Percentiles rank a stretch among this genome's conserved stretches.
These are phyloP conservation scores for Drosophila funebris DNA, from an alignment of 1,140 invertebrate genomes.

Conservation along the genomic window DNA sequence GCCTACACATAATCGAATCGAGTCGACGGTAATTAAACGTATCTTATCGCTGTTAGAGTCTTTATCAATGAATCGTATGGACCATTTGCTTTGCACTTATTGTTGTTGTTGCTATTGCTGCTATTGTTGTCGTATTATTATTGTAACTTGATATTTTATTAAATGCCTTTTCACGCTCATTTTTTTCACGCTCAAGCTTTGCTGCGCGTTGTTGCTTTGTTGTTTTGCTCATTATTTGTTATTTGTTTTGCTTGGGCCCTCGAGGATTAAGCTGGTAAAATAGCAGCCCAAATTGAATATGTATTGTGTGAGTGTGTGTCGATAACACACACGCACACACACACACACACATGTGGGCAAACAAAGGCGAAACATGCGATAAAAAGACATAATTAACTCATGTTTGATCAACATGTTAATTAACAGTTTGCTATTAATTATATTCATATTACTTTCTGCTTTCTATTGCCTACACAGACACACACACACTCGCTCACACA, in stretches of 20 bases:
- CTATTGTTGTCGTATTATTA: conserved; percentile 42
- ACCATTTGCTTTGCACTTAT: conserved; percentile 46
- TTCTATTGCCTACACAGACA: conserved; percentile 7
- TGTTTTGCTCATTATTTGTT: conserved; percentile 51
- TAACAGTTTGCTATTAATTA: conserved; percentile 79
- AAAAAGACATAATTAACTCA: conserved; percentile 76
- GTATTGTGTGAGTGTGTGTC: conserved; percentile 17
- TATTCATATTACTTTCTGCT: conserved; percentile 68
- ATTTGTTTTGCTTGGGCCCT: conserved; percentile 63
- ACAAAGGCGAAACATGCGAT: conserved; percentile 48
- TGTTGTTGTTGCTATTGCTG: conserved; percentile 34
- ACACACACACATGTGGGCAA: conserved; percentile 20
- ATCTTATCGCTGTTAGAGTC: conserved; percentile 54
- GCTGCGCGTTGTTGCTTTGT: conserved; percentile 37
- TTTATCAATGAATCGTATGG: conserved; percentile 68
- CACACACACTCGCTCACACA: conserved; percentile 7
- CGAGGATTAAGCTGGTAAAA: conserved; percentile 72
- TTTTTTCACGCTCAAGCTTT: conserved; percentile 38
- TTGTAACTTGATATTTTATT: conserved; percentile 76
- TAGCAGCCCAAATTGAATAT: conserved; percentile 64
- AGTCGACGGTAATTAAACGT: conserved; percentile 67
- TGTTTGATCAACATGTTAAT: conserved; percentile 81
- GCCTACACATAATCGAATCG: conserved; percentile 22
- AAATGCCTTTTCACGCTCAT: conserved; percentile 71
- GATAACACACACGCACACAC: conserved; percentile 23